Conservation (phyloP, 2,797 vertebrate species). For the Botia almorhae region DNA sequence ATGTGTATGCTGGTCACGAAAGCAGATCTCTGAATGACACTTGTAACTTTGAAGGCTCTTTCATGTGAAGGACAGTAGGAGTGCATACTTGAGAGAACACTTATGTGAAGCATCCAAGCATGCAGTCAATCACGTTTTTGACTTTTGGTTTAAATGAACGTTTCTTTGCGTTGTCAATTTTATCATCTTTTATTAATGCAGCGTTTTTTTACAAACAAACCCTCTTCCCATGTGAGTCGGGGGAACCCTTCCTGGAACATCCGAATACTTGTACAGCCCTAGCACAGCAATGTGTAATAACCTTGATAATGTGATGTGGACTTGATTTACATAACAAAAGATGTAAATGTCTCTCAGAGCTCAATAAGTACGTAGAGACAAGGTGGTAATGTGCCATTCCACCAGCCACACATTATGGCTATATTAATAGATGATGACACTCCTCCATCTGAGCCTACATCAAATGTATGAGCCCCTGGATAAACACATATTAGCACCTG, state of each 20-base stretch:
- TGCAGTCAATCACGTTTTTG: conserved; percentile 2
- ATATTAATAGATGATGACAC: conserved; percentile 42
- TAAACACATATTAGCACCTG: conserved; percentile 51
- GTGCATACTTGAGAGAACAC: not conserved
- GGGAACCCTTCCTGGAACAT: conserved; percentile 19
- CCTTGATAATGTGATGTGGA: conserved; percentile 67
- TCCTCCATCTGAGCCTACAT: conserved; percentile 38
- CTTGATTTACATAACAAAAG: conserved; percentile 71
- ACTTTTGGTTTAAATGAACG: not conserved
- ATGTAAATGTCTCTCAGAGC: conserved; percentile 48
- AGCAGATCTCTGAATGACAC: conserved; percentile 31
- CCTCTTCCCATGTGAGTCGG: not conserved
- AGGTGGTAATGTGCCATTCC: conserved; percentile 31
- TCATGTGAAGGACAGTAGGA: conserved; percentile 13
- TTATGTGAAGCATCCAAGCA: conserved; percentile 19
- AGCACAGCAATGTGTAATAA: conserved; percentile 68
- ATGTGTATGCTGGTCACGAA: conserved; percentile 14
- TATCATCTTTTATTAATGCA: conserved; percentile 6
- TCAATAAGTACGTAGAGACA: conserved; percentile 44
- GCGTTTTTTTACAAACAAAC: not conserved
- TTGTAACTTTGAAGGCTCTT: conserved; percentile 35
- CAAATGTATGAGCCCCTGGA: conserved; percentile 25
- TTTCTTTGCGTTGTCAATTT: not conserved
- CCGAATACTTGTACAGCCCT: conserved; percentile 29
- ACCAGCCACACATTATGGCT: conserved; percentile 44